Evolutionary conservation across 1,140 invertebrate genomes (phyloP).

Genomic region (Antheraea mylitta): DNA sequence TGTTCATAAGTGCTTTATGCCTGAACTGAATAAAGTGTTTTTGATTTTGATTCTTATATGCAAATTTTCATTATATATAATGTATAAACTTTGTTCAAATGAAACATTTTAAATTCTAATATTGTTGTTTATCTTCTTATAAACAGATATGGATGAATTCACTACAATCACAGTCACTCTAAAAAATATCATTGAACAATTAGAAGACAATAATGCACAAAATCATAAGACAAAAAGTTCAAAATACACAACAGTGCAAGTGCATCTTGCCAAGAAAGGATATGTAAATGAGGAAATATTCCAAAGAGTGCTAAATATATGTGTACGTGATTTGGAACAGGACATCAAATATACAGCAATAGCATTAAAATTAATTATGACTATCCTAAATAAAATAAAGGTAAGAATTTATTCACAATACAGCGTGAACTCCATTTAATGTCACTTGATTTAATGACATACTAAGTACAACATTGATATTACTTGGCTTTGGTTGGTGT

Average conservation of each 20-base stretch:
- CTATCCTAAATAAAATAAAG: conserved; percentile 49
- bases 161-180: conserved; percentile 38
- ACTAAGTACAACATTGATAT: too few relatives aligned
- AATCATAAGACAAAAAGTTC: conserved; percentile 23
- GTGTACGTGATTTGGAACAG: conserved; percentile 43
- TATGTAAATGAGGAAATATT: conserved; percentile 28
- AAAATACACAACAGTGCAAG: conserved; percentile 40
- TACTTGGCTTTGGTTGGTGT: too few relatives aligned
- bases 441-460: too few relatives aligned
- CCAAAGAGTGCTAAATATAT: conserved; percentile 46
- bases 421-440: too few relatives aligned
- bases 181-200: conserved; percentile 38
- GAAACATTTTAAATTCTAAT: too few relatives aligned
- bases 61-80: too few relatives aligned
- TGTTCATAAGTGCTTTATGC: too few relatives aligned
- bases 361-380: conserved; percentile 43
- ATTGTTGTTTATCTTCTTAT: too few relatives aligned
- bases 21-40: too few relatives aligned
- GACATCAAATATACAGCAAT: conserved; percentile 43
- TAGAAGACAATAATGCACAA: conserved; percentile 33
- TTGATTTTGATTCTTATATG: too few relatives aligned
- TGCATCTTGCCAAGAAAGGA: conserved; percentile 36
- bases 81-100: too few relatives aligned
- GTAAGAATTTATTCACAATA: conserved; percentile 24
- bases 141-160: conserved; percentile 11